Evolutionary conservation across 2,797 vertebrate species (phyloP).

Genomic region (Ambastaia sidthimunki): DNA sequence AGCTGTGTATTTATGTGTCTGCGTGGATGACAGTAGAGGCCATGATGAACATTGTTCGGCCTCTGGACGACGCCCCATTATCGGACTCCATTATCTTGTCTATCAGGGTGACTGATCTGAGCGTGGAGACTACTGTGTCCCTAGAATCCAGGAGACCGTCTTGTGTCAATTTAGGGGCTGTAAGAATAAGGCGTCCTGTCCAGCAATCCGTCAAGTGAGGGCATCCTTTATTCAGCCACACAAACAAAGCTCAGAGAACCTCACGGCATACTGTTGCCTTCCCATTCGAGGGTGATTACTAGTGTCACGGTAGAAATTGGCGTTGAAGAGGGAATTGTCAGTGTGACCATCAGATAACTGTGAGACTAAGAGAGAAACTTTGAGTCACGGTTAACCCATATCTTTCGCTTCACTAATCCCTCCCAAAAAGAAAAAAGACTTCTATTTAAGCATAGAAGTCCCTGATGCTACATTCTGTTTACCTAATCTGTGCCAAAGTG

Average conservation of each 20-base stretch:
- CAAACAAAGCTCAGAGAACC: conserved; percentile 14
- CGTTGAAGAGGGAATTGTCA: neutral
- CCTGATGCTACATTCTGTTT: neutral
- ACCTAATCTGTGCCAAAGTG: neutral
- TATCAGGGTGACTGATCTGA: conserved; percentile 55
- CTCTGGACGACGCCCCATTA: conserved; percentile 54
- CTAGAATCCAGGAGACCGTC: conserved; percentile 2
- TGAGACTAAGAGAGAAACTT: neutral
- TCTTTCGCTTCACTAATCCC: neutral
- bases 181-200: conserved; percentile 40
- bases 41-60: conserved; percentile 55
- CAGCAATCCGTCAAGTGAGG: conserved; percentile 29
- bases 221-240: conserved; percentile 20
- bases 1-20: conserved; percentile 61
- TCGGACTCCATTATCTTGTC: conserved; percentile 63
- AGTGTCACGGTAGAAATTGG: neutral
- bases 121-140: conserved; percentile 51
- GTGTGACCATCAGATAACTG: neutral
- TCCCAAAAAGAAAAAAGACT: conserved; percentile 1
- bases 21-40: conserved; percentile 50
- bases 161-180: conserved; percentile 42
- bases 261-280: conserved; percentile 3
- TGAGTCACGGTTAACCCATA: neutral
- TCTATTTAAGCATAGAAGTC: neutral
- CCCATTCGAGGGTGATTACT: conserved; percentile 8